A percentile compares a stretch with the other conserved stretches of the same genome.
phyloP scores from a whole-genome alignment of 2,797 vertebrate genomes.

The Rhinophrynus dorsalis region DNA sequence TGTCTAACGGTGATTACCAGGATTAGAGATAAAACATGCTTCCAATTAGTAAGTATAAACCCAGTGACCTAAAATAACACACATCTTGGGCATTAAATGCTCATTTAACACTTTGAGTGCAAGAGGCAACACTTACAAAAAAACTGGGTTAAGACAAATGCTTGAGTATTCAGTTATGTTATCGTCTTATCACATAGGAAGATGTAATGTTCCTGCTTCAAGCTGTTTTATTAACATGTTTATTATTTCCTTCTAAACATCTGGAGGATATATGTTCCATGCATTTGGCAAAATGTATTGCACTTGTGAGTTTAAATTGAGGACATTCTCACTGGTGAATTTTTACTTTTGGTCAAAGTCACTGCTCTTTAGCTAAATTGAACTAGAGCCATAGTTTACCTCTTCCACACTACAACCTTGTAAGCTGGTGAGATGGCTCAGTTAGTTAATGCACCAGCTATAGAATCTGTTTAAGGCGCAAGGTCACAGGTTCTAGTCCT shows the following conservation, averaged over 20 bases:
- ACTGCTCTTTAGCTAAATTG: too few species aligned
- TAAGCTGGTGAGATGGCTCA: too few species aligned
- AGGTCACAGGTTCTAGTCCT: too few species aligned
- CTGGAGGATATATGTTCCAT: slow-evolving; percentile 4
- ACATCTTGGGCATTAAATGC: not conserved
- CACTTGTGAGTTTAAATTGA: not conserved
- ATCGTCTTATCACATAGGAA: not conserved
- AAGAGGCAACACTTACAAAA: not conserved
- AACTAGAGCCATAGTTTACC: too few species aligned
- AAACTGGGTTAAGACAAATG: slow-evolving; percentile 1
- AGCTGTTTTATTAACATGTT: slow-evolving; percentile 10
- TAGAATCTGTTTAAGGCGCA: too few species aligned
- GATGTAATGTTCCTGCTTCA: not conserved
- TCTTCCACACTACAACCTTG: too few species aligned
- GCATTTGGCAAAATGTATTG: not conserved
- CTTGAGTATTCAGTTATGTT: slow-evolving; percentile 9
- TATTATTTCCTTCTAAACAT: slow-evolving; percentile 30
- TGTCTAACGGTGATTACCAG: slow-evolving; percentile 2
- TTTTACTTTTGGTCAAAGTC: too few species aligned
- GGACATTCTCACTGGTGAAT: too few species aligned
- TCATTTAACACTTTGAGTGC: not conserved
- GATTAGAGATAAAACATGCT: not conserved
- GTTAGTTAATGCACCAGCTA: too few species aligned
- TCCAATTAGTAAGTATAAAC: slow-evolving; percentile 4
- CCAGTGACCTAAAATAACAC: slow-evolving; percentile 7